phyloP scores from a whole-genome alignment of 1,140 invertebrate genomes.

The Bombus sibiricus region DNA sequence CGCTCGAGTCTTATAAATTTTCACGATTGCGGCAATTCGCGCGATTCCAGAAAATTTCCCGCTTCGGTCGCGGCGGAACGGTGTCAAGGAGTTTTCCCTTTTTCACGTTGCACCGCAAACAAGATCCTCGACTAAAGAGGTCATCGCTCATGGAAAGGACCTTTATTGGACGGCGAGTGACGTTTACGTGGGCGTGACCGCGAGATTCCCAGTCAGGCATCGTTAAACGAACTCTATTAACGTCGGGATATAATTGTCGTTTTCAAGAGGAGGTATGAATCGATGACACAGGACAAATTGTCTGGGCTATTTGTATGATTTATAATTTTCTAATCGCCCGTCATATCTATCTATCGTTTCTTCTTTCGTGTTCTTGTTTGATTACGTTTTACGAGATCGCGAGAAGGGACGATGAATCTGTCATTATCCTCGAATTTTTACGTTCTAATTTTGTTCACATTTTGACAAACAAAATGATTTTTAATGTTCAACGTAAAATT shows the following conservation, averaged over 20 bases:
- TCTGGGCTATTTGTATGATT: no score
- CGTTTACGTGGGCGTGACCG: constrained; percentile 51
- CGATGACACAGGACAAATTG: background rate
- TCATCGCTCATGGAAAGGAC: constrained; percentile 33
- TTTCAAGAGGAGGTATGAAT: constrained; percentile 12
- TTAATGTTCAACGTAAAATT: no score
- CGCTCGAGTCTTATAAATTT: background rate
- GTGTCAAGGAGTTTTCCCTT: constrained; percentile 13
- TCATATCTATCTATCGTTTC: background rate
- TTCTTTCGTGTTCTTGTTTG: background rate
- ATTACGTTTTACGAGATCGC: background rate
- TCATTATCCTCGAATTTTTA: background rate
- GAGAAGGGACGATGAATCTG: background rate
- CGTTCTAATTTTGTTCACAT: background rate
- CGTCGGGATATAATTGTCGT: constrained; percentile 57
- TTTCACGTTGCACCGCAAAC: background rate
- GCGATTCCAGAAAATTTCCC: background rate
- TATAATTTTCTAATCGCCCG: background rate
- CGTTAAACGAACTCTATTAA: constrained; percentile 46
- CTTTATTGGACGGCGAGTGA: constrained; percentile 40
- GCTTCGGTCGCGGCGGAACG: background rate
- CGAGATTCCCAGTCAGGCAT: constrained; percentile 37
- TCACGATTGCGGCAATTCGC: background rate
- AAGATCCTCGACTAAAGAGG: constrained; percentile 38
- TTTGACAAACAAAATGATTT: no score